These are phyloP conservation scores for Dasypus novemcinctus DNA, from an alignment of 2,113 vertebrate species.

Conservation along the genomic window DNA sequence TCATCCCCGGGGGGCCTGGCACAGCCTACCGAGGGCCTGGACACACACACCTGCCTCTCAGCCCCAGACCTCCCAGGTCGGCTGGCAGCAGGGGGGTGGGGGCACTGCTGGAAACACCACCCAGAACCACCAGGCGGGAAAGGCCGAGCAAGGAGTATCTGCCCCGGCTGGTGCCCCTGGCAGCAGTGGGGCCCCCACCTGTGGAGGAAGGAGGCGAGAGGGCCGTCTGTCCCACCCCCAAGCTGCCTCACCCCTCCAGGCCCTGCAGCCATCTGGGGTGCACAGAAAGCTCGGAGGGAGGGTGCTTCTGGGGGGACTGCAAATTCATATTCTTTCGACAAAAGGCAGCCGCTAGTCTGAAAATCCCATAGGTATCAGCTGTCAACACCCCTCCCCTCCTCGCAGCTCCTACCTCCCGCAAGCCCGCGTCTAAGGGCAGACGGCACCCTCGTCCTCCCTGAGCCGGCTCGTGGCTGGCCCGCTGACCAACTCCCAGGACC, in stretches of 20 bases:
- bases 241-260: accelerated
- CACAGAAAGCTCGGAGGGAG: background rate
- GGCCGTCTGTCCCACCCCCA: background rate
- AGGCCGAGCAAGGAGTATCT: accelerated
- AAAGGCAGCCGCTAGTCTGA: accelerated
- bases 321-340: background rate
- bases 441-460: too few relatives aligned
- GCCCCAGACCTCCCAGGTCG: background rate
- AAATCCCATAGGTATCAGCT: background rate
- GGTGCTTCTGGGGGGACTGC: background rate
- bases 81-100: accelerated
- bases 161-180: background rate
- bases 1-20: background rate
- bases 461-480: background rate
- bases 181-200: background rate
- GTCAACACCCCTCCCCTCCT: background rate
- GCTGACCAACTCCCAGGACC: background rate
- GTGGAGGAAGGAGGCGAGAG: background rate
- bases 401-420: background rate
- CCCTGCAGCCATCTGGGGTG: background rate
- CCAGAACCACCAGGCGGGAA: background rate
- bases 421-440: background rate
- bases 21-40: background rate
- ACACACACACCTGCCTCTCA: background rate
- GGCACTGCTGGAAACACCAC: background rate